Conservation (phyloP, 1,140 invertebrate species). For the Drosophila carrolli region DNA sequence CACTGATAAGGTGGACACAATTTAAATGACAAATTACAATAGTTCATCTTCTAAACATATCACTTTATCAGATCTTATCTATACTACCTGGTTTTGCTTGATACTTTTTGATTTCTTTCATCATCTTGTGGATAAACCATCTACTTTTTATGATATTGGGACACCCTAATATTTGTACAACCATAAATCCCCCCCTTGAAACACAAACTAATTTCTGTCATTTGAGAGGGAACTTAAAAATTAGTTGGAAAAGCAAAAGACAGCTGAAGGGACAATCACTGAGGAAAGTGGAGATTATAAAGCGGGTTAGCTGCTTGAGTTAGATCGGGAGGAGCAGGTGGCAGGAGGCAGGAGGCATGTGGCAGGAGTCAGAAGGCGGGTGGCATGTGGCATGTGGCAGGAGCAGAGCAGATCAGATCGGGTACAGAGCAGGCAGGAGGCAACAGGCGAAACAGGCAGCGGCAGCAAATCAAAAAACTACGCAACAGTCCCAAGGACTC, state of each 20-base stretch:
- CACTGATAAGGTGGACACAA: background rate
- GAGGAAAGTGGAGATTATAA: background rate
- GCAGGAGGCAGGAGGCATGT: conserved; percentile 3
- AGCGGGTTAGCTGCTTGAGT: conserved; percentile 8
- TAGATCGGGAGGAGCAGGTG: conserved; percentile 13
- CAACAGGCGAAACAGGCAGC: conserved; percentile 12
- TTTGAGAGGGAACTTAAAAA: background rate
- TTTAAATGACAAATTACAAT: background rate
- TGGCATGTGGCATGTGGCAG: conserved; percentile 1
- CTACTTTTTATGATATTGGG: too few relatives aligned
- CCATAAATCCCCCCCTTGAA: background rate
- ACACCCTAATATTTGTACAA: too few relatives aligned
- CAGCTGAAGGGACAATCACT: conserved; percentile 9
- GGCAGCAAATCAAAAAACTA: conserved; percentile 27
- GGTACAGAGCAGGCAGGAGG: conserved; percentile 21
- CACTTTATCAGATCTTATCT: background rate
- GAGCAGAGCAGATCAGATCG: conserved; percentile 18
- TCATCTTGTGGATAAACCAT: too few relatives aligned
- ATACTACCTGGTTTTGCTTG: background rate
- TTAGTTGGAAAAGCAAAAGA: background rate
- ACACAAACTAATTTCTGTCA: background rate
- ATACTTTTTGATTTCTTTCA: too few relatives aligned
- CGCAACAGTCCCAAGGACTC: conserved; percentile 18
- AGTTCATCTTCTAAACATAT: background rate
- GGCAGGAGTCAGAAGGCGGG: background rate